phyloP scores from a whole-genome alignment of 2,888 invertebrate genomes.

The Lysandra coridon region DNA sequence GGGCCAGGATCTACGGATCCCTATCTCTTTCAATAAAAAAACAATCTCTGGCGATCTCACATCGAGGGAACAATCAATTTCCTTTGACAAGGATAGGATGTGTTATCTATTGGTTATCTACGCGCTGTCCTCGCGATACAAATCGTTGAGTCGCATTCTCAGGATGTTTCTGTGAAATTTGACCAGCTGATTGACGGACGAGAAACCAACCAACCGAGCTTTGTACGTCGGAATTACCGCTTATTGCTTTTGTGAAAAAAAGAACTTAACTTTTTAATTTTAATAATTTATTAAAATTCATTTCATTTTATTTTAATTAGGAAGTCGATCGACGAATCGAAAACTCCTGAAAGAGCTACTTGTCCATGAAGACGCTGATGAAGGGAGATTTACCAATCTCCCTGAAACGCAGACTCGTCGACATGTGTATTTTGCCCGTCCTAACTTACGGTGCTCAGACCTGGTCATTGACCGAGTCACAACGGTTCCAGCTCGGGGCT shows the following conservation, averaged over 20 bases:
- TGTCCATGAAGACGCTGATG: no score
- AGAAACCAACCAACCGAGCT: conserved; percentile 18
- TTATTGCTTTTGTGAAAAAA: neutral
- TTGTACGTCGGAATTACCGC: neutral
- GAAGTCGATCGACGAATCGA: no score
- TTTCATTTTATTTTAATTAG: no score
- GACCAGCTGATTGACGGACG: conserved; percentile 37
- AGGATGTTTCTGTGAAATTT: conserved; percentile 38
- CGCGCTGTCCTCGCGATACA: conserved; percentile 10
- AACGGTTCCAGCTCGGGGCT: no score
- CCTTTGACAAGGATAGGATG: conserved; percentile 22
- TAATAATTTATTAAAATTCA: neutral
- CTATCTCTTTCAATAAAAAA: conserved; percentile 7
- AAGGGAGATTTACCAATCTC: no score
- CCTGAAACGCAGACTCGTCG: no score
- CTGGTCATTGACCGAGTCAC: no score
- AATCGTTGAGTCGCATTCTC: conserved; percentile 32
- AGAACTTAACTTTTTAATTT: neutral
- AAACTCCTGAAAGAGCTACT: no score
- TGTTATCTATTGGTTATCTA: conserved; percentile 18
- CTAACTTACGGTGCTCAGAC: no score
- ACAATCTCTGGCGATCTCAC: conserved; percentile 2
- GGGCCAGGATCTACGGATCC: neutral
- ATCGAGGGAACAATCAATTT: conserved; percentile 15
- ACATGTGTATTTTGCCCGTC: no score